phyloP scores from a whole-genome alignment of 1,140 invertebrate genomes.

The Goniozus legneri region DNA sequence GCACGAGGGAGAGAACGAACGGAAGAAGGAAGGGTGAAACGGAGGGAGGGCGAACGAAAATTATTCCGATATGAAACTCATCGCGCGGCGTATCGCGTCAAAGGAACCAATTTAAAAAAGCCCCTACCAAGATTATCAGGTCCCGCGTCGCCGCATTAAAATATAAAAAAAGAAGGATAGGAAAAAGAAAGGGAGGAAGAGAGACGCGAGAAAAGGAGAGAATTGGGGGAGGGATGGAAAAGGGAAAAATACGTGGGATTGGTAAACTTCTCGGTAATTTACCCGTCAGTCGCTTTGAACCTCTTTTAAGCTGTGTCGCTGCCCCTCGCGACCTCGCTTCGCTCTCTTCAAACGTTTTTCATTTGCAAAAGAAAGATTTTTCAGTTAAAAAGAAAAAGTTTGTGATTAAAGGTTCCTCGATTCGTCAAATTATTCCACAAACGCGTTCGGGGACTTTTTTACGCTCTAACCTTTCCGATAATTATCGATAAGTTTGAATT shows the following conservation, averaged over 20 bases:
- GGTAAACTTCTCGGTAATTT: conserved; percentile 49
- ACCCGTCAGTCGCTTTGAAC: conserved; percentile 38
- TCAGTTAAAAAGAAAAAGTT: conserved; percentile 19
- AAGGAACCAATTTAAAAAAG: conserved; percentile 56
- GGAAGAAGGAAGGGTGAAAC: conserved; percentile 11
- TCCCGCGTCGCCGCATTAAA: conserved; percentile 30
- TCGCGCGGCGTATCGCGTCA: conserved; percentile 45
- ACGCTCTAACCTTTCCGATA: too few relatives aligned
- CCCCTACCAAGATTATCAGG: conserved; percentile 51
- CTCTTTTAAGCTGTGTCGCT: conserved; percentile 32
- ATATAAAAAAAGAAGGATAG: conserved; percentile 21
- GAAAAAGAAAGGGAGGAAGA: conserved; percentile 1
- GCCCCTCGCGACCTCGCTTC: conserved; percentile 1
- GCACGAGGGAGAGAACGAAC: conserved; percentile 4
- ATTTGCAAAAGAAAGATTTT: conserved; percentile 13
- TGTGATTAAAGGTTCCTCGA: conserved; percentile 29
- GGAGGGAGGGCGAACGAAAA: conserved; percentile 33
- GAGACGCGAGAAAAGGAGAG: conserved; percentile 13
- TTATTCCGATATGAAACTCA: conserved; percentile 55
- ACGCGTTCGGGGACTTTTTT: conserved; percentile 1
- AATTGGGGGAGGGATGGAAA: background rate
- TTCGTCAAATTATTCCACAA: conserved; percentile 26
- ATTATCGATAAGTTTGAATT: conserved; percentile 14
- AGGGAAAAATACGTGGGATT: conserved; percentile 30
- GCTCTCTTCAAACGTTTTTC: conserved; percentile 4